Evolutionary conservation across 1,140 invertebrate species (phyloP).

Genomic region (Drosophila tropicalis): DNA sequence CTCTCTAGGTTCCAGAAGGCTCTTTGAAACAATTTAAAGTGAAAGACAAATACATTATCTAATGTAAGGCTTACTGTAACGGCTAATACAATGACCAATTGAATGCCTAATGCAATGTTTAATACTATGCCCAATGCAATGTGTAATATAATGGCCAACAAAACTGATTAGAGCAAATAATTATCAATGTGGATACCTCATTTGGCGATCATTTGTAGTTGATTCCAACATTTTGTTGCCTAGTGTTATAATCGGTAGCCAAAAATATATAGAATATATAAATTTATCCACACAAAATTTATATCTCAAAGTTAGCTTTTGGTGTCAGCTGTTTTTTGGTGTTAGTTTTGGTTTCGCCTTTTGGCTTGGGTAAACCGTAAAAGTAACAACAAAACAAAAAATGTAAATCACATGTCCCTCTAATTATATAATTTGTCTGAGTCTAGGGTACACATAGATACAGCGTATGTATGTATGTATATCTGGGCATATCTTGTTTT

Average conservation of each 20-base stretch:
- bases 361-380: neutral
- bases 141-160: no score
- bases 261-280: neutral
- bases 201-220: no score
- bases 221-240: neutral
- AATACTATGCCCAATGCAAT: no score
- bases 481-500: constrained; percentile 53
- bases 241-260: neutral
- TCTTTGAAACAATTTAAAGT: no score
- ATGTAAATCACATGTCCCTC: constrained; percentile 35
- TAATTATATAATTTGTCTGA: constrained; percentile 74
- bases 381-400: neutral
- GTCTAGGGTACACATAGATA: constrained; percentile 4
- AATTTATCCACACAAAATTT: no score
- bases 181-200: no score
- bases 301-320: neutral
- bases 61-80: no score
- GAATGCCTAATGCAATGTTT: no score
- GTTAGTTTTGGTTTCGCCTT: neutral
- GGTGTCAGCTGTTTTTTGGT: neutral
- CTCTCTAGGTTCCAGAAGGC: no score
- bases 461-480: constrained; percentile 17
- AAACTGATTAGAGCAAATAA: no score
- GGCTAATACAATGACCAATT: no score
- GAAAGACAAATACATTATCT: no score